These are phyloP conservation scores for Stenopsyche tienmushanensis DNA, from an alignment of 1,140 invertebrate species.

Conservation along the genomic window DNA sequence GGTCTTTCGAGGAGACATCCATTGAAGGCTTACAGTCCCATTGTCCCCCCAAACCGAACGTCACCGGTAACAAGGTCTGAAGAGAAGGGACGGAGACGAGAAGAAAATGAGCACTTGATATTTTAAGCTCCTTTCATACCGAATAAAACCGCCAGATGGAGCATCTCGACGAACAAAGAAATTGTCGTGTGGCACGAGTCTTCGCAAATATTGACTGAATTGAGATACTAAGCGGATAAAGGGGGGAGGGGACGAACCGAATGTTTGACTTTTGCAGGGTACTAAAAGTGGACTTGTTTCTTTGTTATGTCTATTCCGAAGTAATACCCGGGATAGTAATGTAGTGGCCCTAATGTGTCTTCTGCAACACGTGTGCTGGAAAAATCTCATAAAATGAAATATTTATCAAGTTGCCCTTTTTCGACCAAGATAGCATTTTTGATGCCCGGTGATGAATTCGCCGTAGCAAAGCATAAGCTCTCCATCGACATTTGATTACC, in stretches of 20 bases:
- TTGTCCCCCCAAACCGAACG: constrained; percentile 1
- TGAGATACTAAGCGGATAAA: not conserved
- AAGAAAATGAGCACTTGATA: constrained; percentile 28
- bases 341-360: no score
- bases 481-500: not conserved
- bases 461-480: no score
- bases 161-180: constrained; percentile 3
- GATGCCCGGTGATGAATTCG: no score
- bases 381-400: no score
- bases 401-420: no score
- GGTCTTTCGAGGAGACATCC: not conserved
- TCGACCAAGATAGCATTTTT: no score
- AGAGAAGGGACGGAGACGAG: not conserved
- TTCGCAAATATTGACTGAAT: constrained; percentile 9
- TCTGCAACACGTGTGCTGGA: no score
- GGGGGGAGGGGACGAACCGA: not conserved
- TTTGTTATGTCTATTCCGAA: no score
- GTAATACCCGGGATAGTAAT: no score
- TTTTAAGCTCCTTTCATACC: constrained; percentile 22
- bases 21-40: constrained; percentile 3
- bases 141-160: no score
- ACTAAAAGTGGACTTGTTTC: no score
- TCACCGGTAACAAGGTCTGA: not conserved
- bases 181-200: not conserved
- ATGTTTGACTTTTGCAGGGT: no score